These are phyloP conservation scores for Erebia ligea DNA, from an alignment of 2,888 invertebrate species.

Conservation along the genomic window DNA sequence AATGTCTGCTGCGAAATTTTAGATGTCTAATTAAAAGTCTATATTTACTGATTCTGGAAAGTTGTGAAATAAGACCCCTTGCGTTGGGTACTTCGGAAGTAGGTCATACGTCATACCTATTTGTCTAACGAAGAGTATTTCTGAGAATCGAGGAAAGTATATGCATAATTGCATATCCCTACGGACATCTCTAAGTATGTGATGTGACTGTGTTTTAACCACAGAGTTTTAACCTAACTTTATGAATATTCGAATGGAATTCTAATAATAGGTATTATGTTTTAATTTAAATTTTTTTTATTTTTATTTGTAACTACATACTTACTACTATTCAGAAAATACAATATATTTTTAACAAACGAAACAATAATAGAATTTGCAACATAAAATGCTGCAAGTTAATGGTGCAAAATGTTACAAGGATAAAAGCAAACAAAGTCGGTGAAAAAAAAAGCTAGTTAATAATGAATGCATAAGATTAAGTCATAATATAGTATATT, in stretches of 20 bases:
- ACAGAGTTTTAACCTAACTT: too few relatives aligned
- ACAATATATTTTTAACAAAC: too few relatives aligned
- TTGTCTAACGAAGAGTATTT: slow-evolving; percentile 14
- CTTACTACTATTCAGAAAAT: too few relatives aligned
- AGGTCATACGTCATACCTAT: slow-evolving; percentile 4
- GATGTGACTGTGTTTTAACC: not conserved
- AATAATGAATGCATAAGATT: slow-evolving; percentile 17
- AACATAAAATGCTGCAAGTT: too few relatives aligned
- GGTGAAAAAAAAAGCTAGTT: not conserved
- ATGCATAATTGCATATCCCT: not conserved
- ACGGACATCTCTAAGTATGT: not conserved
- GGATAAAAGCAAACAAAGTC: not conserved
- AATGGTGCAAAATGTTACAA: too few relatives aligned
- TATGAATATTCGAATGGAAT: not conserved
- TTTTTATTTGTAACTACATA: too few relatives aligned
- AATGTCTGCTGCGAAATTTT: not conserved
- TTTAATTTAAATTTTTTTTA: too few relatives aligned
- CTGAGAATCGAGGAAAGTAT: not conserved
- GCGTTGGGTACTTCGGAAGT: not conserved
- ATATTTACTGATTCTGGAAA: not conserved
- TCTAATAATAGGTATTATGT: too few relatives aligned
- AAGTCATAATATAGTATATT: slow-evolving; percentile 27
- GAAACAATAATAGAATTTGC: not conserved
- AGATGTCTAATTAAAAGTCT: not conserved
- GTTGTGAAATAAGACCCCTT: not conserved